These are phyloP conservation scores for Pediacus dermestoides DNA, from an alignment of 2,888 invertebrate genomes.

Conservation along the genomic window DNA sequence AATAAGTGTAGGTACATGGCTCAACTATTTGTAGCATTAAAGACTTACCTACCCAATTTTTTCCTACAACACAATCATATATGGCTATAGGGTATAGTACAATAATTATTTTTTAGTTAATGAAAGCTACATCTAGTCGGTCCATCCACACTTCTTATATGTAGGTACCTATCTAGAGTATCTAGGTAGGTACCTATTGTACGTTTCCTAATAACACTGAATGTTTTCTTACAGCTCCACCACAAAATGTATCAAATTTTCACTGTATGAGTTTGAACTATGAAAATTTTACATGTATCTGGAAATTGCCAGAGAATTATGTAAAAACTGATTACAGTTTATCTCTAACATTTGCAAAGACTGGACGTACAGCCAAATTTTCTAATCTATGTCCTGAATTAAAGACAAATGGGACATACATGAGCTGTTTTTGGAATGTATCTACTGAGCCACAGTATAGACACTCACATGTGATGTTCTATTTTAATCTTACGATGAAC, in stretches of 20 bases:
- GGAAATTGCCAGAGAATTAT: slow-evolving; percentile 60
- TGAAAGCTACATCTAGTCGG: too few species aligned
- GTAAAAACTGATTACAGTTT: slow-evolving; percentile 57
- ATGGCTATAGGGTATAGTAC: too few species aligned
- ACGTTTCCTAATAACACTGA: too few species aligned
- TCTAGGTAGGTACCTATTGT: too few species aligned
- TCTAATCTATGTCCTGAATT: too few species aligned
- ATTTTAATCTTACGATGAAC: slow-evolving; percentile 57
- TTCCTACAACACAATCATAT: too few species aligned
- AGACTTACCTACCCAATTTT: slow-evolving; percentile 12
- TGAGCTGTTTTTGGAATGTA: slow-evolving; percentile 53
- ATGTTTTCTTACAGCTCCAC: slow-evolving; percentile 52
- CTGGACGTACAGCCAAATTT: slow-evolving; percentile 43
- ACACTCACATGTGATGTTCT: slow-evolving; percentile 52
- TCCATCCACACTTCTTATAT: too few species aligned
- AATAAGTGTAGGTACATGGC: too few species aligned
- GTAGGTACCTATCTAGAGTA: too few species aligned
- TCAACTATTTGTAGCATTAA: too few species aligned
- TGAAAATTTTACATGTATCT: slow-evolving; percentile 70
- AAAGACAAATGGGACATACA: too few species aligned
- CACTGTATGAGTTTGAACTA: slow-evolving; percentile 71
- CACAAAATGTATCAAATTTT: slow-evolving; percentile 65
- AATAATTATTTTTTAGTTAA: too few species aligned
- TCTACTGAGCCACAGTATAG: slow-evolving; percentile 55
- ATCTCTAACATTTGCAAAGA: slow-evolving; percentile 49